Evolutionary conservation across 2,113 vertebrate genomes (phyloP).

Genomic region (Solea senegalensis): DNA sequence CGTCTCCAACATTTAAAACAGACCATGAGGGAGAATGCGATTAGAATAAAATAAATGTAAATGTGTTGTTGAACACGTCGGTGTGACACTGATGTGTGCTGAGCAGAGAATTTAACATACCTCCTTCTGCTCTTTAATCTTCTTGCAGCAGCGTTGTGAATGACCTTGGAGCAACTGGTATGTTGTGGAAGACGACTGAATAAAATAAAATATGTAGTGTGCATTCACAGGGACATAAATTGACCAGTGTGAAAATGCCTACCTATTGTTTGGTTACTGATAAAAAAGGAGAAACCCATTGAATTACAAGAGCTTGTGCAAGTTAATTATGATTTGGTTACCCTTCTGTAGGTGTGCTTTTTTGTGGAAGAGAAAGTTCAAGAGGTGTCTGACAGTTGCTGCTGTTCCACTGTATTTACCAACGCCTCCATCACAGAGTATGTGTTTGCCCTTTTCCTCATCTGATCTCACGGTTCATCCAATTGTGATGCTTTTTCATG

Average conservation of each 20-base stretch:
- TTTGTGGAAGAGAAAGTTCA: constrained; percentile 3
- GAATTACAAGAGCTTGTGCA: background rate
- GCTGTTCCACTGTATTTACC: background rate
- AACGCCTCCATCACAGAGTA: background rate
- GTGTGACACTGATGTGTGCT: background rate
- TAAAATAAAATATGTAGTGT: background rate
- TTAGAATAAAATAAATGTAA: background rate
- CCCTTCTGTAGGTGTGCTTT: background rate
- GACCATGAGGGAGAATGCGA: background rate
- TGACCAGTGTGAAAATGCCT: background rate
- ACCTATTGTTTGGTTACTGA: background rate
- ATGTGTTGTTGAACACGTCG: background rate
- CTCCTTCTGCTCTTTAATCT: background rate
- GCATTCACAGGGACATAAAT: background rate
- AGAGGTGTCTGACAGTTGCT: constrained; percentile 19
- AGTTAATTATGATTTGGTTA: background rate
- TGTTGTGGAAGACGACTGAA: background rate
- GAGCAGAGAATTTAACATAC: background rate
- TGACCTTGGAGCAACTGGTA: background rate
- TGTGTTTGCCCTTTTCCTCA: background rate
- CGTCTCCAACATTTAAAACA: background rate
- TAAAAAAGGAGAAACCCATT: background rate
- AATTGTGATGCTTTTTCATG: background rate
- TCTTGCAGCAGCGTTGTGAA: background rate
- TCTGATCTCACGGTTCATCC: background rate